Base-by-base conservation (phyloP, 2,888 invertebrate genomes). In the Oligia fasciuncula region DNA sequence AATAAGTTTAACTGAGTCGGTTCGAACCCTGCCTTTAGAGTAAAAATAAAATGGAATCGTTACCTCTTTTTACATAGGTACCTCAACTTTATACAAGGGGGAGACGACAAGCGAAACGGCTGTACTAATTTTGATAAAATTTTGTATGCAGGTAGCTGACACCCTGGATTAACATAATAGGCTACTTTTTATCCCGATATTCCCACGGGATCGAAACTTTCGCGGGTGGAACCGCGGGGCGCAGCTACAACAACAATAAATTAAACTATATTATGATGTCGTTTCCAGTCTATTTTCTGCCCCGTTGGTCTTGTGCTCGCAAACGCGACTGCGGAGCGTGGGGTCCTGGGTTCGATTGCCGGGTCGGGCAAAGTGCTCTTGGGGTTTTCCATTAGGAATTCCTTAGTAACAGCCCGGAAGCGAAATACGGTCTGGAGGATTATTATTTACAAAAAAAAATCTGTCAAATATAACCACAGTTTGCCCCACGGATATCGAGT, bases 1-100 rank as follows among this genome's bases (percentile, higher is more conserved):
- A 65, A 65, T 76, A 76, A 73, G 54, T 66, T 68, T 35, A 57
- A 82, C 66, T 71, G 65, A 79, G 72, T 23, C 3, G 40, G n/a
- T 57, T 54, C 35, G 51, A 60, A 66, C 8, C 4, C 54, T n/a
- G 68, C 51, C 40, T 75, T 73, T 29, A 51, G 17, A 51, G 14
- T 11, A 73, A 51, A 69, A 63, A 63, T 63, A 19, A 35, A 63
- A 63, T 35, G 9, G 17, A 35, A 63, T 63, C 6, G 17, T 29
- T 63, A 63, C 62, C 17, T 63, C 17, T 63, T 63, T 35, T 8
- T 29, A 29, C 6, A 6, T 35, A 35, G 63, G 40, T 40, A 40
- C 40, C 35, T 63, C 0, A 35, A 35, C 35, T 17, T 63, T 9
- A 4, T 35, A 35, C 9, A 19, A 63, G 35, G 19, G 17, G 35